A percentile compares a stretch with the other conserved stretches of the same genome.
These are phyloP conservation scores for Xenopus borealis DNA, from an alignment of 2,113 vertebrate species.

Conservation along the genomic window DNA sequence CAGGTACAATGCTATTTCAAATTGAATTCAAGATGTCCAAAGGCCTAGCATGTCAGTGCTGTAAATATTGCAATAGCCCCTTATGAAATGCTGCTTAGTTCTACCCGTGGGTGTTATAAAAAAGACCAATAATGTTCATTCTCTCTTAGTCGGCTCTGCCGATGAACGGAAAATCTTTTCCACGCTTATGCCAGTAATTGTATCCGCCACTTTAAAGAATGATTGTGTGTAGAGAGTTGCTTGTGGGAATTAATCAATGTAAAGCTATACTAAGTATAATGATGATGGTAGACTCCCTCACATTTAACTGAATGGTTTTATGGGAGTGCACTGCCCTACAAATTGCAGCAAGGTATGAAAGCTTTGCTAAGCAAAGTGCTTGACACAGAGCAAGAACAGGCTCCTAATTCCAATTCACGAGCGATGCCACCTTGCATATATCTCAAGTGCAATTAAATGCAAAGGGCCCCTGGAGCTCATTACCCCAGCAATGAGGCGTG, in stretches of 20 bases:
- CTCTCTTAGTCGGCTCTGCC: not conserved
- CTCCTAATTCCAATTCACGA: not conserved
- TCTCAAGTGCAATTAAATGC: not conserved
- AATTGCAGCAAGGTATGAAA: not conserved
- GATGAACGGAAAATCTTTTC: not conserved
- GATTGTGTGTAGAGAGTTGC: not conserved
- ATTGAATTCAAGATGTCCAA: conserved; percentile 23
- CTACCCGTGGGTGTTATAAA: conserved; percentile 28
- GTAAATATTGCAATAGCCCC: conserved; percentile 33
- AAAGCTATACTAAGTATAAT: not conserved
- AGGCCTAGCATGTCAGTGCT: not conserved
- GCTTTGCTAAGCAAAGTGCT: not conserved
- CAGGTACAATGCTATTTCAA: not conserved
- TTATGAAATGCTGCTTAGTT: conserved; percentile 31
- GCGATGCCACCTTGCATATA: not conserved
- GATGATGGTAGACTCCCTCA: not conserved
- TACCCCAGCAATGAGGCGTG: not conserved
- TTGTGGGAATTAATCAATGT: not conserved
- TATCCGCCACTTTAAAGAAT: conserved; percentile 3
- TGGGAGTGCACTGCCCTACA: conserved; percentile 3
- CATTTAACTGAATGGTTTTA: not conserved
- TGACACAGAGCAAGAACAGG: not conserved
- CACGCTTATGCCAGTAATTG: not conserved
- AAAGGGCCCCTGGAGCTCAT: not conserved
- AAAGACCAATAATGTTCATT: conserved; percentile 2